Base-by-base conservation (phyloP, 2,113 vertebrate genomes). In the Monopterus albus region DNA sequence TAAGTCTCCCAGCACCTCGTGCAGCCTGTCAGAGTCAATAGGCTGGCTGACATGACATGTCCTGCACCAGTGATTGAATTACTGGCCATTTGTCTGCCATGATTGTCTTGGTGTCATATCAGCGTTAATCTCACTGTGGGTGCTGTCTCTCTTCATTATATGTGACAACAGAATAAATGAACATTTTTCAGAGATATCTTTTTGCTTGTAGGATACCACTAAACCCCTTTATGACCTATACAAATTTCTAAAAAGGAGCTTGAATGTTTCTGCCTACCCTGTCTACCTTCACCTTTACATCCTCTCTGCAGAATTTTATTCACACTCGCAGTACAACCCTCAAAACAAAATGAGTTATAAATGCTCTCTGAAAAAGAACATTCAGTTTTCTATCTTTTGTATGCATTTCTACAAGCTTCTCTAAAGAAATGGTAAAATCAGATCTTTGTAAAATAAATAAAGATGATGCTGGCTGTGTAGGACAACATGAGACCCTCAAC, bases 1-100 rank as follows among this genome's bases (percentile, higher is more conserved):
- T 55, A 72, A 85, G 88, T 85, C 87, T 87, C 72, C 82, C 59
- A 79, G 72, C 78, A 58, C 69, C 79, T 81, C 35, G 43, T n/a
- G 72, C 81, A 75, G 78, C 83, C 88, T 81, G 87, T 91, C 91
- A 82, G 26, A 91, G 88, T 90, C 93, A 90, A 93, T 92, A 91
- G 76, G 77, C 62, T 75, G 69, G 63, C 76, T 85, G 86, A 89
- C 83, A 85, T 87, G 90, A 91, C 90, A 87, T 83, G 84, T 88
- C 79, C 85, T 89, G 79, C 84, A 70, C 82, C 66, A 69, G 47
- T 88, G 85, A 92, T 92, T 86, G 86, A 91, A 91, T 93, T 92
- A 92, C 84, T 72, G 38, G 63, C 78, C 78, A 88, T 89, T 91
- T 91, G 86, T 89, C 89, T 82, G 23, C 84, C 73, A 63, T 89